Evolutionary conservation across 2,113 vertebrate genomes (phyloP).

Genomic region (Corvus moneduloides): DNA sequence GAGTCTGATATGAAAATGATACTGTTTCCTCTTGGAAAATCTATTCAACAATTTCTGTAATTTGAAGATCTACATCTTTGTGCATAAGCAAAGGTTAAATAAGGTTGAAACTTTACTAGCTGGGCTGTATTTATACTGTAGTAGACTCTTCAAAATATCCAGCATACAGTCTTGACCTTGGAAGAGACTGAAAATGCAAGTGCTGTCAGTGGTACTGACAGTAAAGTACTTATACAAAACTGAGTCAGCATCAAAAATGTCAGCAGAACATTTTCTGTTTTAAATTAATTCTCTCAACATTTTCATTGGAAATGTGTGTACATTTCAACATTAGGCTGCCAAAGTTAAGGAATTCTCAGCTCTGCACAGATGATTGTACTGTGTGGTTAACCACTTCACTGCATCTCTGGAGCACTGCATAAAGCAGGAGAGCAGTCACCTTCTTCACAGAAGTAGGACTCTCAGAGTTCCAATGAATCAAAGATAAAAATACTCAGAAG

Average conservation of each 20-base stretch:
- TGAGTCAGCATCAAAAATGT: neutral
- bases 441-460: neutral
- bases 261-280: constrained; percentile 9
- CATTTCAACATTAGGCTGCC: neutral
- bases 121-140: neutral
- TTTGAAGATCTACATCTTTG: neutral
- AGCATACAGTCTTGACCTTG: neutral
- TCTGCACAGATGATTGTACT: neutral
- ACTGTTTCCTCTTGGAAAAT: neutral
- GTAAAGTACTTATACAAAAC: neutral
- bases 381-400: neutral
- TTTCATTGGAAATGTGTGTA: neutral
- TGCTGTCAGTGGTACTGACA: neutral
- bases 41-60: neutral
- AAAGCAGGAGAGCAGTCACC: neutral
- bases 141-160: neutral
- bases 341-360: neutral
- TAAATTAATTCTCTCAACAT: neutral
- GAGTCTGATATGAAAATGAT: neutral
- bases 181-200: neutral
- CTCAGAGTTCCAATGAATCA: neutral
- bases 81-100: neutral
- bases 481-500: neutral
- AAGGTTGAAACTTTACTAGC: neutral
- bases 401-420: neutral